A percentile compares a stretch with the other conserved stretches of the same genome.
phyloP scores from a whole-genome alignment of 1,140 invertebrate genomes.

The Papilio xuthus region DNA sequence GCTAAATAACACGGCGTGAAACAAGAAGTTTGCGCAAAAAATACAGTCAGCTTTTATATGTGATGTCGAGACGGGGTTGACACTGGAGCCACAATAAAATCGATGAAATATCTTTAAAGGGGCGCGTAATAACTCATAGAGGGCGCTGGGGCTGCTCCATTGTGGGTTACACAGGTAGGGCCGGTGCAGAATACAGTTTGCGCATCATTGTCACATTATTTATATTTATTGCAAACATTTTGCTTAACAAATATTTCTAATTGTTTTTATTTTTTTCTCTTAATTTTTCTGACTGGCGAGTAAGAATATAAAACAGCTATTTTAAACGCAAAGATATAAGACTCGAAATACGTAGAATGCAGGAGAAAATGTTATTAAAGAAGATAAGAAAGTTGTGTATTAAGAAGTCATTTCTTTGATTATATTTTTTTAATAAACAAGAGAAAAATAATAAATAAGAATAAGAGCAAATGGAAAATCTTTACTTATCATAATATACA shows the following conservation, averaged over 20 bases:
- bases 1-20: constrained; percentile 53
- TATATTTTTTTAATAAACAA: too few relatives aligned
- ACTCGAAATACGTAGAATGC: too few relatives aligned
- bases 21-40: constrained; percentile 63
- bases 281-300: not conserved
- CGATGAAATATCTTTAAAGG: constrained; percentile 77
- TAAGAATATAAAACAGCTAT: too few relatives aligned
- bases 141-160: constrained; percentile 52
- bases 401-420: too few relatives aligned
- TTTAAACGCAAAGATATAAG: too few relatives aligned
- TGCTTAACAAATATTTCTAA: constrained; percentile 15
- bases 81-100: constrained; percentile 80
- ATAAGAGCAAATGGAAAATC: too few relatives aligned
- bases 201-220: constrained; percentile 37
- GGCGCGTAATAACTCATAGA: constrained; percentile 71
- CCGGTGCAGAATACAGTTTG: constrained; percentile 49
- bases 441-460: too few relatives aligned
- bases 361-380: too few relatives aligned
- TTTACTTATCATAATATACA: not conserved
- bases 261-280: constrained; percentile 13
- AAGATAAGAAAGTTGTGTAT: too few relatives aligned
- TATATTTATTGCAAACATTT: constrained; percentile 34
- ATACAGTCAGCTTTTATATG: constrained; percentile 67
- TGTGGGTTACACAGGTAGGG: constrained; percentile 73
- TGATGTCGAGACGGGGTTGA: constrained; percentile 74